Evolutionary conservation across 2,888 invertebrate species (phyloP).

Genomic region (Latrodectus hesperus): DNA sequence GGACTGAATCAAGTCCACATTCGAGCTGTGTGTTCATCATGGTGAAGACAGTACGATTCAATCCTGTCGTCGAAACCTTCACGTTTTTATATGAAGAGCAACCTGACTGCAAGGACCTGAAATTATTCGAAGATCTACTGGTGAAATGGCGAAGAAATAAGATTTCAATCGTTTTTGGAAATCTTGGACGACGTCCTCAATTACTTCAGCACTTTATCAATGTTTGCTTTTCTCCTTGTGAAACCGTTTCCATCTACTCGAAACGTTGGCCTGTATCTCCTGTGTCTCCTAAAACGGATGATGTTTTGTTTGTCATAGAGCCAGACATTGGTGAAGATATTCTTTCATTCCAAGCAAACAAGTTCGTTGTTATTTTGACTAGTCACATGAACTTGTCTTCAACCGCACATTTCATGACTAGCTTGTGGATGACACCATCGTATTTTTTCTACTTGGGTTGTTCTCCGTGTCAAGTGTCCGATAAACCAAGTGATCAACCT

Average conservation of each 20-base stretch:
- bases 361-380: not conserved
- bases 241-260: not conserved
- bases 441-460: not conserved
- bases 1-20: too few species aligned
- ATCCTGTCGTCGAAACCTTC: too few species aligned
- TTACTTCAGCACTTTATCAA: not conserved
- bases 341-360: not conserved
- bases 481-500: not conserved
- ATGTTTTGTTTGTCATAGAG: not conserved
- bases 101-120: too few species aligned
- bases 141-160: not conserved
- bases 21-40: too few species aligned
- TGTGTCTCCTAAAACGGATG: not conserved
- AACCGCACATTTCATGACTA: not conserved
- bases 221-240: not conserved
- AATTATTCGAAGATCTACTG: too few species aligned
- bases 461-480: not conserved
- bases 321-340: not conserved
- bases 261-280: too few species aligned
- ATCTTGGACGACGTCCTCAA: not conserved
- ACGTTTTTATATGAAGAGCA: too few species aligned
- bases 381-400: not conserved
- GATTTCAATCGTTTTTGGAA: not conserved
- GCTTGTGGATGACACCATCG: not conserved
- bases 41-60: too few species aligned